Evolutionary conservation across 2,113 vertebrate species (phyloP), one percentile per base, ranked within the genome.

Genomic region (Charina bottae): DNA sequence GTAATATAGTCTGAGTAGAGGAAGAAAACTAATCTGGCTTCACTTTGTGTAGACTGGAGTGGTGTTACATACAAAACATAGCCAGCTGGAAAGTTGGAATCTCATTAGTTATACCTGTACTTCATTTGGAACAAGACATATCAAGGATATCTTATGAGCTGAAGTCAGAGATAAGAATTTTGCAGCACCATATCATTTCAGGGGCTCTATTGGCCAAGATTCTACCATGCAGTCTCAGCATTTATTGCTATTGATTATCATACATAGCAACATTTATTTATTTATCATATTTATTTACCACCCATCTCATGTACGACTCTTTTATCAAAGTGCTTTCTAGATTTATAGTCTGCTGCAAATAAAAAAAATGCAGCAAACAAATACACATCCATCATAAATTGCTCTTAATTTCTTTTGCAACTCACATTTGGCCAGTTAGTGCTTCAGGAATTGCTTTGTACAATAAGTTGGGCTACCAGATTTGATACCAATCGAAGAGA

Each of bases 21-120:
- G 46, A 64, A 89, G 93, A 37, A 93, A 87, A 64, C 72, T 55
- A 83, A 93, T 89, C 90, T 62, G 53, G 1, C 42, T 24, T 21
- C 68, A 28, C 55, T 92, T 88, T 46, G 23, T 4, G 60, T 49
- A 53, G 15, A 37, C 62, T 93, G 19, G 54, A 62, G 91, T 87
- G n/a, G 86, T 64, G 55, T 24, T 93, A 11, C 0, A 2, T 53
- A 90, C 37, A 28, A 2, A 26, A 46, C 3, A 42, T 17, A 90
- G 12, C 46, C 78, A 53, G 56, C 55, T 68, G 83, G 92, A 37
- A 21, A 92, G 19, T 88, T 46, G 11, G 90, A 0, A 0, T 0
- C 0, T 91, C 19, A 28, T 53, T 55, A 85, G 24, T n/a, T 28
- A 10, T 24, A 60, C 6, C 0, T n/a, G 17, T 11, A 59, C 59